Evolutionary conservation across 2,797 vertebrate genomes (phyloP).

Genomic region (Limnodromus scolopaceus): DNA sequence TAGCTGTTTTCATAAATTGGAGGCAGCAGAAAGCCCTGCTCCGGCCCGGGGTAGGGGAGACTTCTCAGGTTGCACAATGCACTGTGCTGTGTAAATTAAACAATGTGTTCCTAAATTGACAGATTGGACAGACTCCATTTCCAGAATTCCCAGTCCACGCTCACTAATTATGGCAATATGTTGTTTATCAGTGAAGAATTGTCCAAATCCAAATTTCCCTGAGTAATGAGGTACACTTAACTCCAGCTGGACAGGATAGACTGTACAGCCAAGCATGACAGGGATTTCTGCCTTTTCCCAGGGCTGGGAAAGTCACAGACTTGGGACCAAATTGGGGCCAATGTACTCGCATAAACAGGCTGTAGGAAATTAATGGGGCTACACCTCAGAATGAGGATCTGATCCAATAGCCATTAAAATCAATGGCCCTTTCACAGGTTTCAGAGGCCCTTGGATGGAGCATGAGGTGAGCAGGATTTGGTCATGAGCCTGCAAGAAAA

Average conservation of each 20-base stretch:
- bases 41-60: not conserved
- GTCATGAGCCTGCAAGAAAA: not conserved
- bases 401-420: not conserved
- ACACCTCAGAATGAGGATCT: not conserved
- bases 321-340: slow-evolving; percentile 3
- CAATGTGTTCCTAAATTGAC: slow-evolving; percentile 19
- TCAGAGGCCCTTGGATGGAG: not conserved
- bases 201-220: slow-evolving; percentile 67
- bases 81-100: slow-evolving; percentile 42
- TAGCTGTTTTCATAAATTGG: not conserved
- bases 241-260: slow-evolving; percentile 64
- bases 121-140: slow-evolving; percentile 53
- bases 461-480: not conserved
- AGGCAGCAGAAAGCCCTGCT: slow-evolving; percentile 1
- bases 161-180: slow-evolving; percentile 70
- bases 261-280: slow-evolving; percentile 24
- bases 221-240: slow-evolving; percentile 63
- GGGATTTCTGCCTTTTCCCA: slow-evolving; percentile 45
- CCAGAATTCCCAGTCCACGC: slow-evolving; percentile 58
- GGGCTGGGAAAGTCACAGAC: slow-evolving; percentile 42
- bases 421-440: not conserved
- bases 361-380: not conserved
- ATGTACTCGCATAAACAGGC: slow-evolving; percentile 7
- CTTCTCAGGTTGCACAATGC: slow-evolving; percentile 33
- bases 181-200: slow-evolving; percentile 60